phyloP scores from a whole-genome alignment of 2,797 vertebrate species.

The Macropodus opercularis region DNA sequence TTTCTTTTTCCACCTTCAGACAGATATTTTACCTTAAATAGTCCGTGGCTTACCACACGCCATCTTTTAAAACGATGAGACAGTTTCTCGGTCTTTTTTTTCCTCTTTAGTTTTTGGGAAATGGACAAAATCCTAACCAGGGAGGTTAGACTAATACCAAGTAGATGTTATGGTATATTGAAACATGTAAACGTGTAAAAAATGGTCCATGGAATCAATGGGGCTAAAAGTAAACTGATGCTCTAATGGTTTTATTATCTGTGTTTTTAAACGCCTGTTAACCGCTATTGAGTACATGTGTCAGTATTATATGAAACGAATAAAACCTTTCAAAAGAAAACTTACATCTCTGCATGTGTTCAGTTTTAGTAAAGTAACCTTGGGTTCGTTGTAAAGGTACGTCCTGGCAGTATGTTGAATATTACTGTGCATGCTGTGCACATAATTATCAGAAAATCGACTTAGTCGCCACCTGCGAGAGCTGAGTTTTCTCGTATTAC shows the following conservation, averaged over 20 bases:
- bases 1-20: conserved; percentile 51
- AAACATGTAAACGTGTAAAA: conserved; percentile 82
- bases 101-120: conserved; percentile 27
- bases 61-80: conserved; percentile 65
- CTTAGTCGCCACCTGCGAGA: conserved; percentile 30
- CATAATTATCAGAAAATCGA: conserved; percentile 31
- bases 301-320: conserved; percentile 88
- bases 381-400: neutral
- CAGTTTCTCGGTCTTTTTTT: conserved; percentile 64
- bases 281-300: conserved; percentile 86
- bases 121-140: conserved; percentile 71
- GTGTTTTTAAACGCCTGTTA: conserved; percentile 88
- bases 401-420: neutral
- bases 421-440: neutral
- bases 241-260: conserved; percentile 86
- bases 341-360: conserved; percentile 11
- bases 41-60: conserved; percentile 71
- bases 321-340: conserved; percentile 82
- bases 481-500: conserved; percentile 23
- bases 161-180: conserved; percentile 84
- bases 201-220: conserved; percentile 73
- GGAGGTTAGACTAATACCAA: conserved; percentile 79
- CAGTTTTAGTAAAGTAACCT: neutral
- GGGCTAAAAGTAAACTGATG: conserved; percentile 73
- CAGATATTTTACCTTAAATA: conserved; percentile 65